A percentile compares a stretch with the other conserved stretches of the same genome.
Conservation (phyloP, 1,140 invertebrate genomes). For the Aphelenchoides avenae region DNA sequence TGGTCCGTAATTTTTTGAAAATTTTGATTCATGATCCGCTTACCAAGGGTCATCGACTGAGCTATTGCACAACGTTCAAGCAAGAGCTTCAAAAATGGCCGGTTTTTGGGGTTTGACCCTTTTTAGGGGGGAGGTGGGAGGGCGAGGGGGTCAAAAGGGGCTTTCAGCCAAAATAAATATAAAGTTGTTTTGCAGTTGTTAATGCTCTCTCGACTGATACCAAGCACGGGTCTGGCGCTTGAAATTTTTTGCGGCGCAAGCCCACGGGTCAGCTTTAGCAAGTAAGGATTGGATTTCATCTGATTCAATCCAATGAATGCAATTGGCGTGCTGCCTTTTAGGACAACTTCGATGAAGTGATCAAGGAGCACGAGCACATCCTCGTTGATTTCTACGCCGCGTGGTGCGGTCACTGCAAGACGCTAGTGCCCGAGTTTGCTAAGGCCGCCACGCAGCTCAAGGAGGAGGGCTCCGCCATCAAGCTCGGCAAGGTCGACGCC, state of each 20-base stretch:
- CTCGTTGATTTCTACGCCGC: slow-evolving; percentile 29
- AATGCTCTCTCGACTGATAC: no score
- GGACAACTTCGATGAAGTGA: slow-evolving; percentile 53
- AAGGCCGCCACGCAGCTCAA: slow-evolving; percentile 81
- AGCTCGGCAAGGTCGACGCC: slow-evolving; percentile 93
- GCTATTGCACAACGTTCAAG: no score
- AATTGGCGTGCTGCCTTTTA: slow-evolving; percentile 25
- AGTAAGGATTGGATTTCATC: not conserved
- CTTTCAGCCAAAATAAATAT: slow-evolving; percentile 2
- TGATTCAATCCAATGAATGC: not conserved
- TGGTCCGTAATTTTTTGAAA: no score
- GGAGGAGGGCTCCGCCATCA: slow-evolving; percentile 75
- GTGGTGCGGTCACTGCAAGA: slow-evolving; percentile 14
- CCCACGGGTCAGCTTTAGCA: no score
- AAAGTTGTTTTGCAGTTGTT: no score
- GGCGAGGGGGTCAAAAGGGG: not conserved
- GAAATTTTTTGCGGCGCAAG: not conserved
- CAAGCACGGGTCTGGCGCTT: no score
- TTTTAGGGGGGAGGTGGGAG: no score
- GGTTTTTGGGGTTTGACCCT: no score
- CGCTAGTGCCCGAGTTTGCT: slow-evolving; percentile 69
- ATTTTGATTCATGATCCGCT: no score
- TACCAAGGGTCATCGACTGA: no score
- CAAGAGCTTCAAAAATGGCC: no score
- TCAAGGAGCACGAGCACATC: slow-evolving; percentile 51